Base-by-base conservation (phyloP, 2,113 vertebrate species). In the Axis porcinus region DNA sequence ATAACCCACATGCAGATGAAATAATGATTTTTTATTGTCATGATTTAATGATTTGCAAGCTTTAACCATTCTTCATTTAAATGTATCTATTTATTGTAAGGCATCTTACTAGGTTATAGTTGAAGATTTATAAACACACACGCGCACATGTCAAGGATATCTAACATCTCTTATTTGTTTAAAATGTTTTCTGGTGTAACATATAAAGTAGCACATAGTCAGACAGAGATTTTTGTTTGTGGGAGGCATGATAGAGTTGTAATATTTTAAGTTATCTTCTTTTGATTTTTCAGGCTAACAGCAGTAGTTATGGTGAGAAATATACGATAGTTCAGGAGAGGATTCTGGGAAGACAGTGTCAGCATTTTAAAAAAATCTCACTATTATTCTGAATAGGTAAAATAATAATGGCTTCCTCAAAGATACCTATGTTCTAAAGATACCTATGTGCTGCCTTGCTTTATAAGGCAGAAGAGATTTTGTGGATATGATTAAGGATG, bases 41-140 rank as follows among this genome's bases (percentile, higher is more conserved):
- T 89, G 81, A 84, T 64, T 95, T 95, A 87, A 82, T 88, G 93
- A 97, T 97, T 97, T 97, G 57, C 91, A 93, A 78, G 78, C 79
- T 96, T 83, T 36, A 89, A 67, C 17, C n/a, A 74, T 70, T 98
- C 90, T 95, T 79, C 1, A 74, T 79, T 33, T 89, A 54, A 89
- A 36, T 30, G 0, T 81, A 50, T 30, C 60, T 86, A n/a, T 67
- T 86, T 58, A 78, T 58, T 40, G 21, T 81, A 40, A 95, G 57
- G 43, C 0, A 47, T 21, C 13, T 90, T 78, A 13, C 45, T 11
- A 57, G 12, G 14, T 58, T 21, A 36, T 23, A 74, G 15, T 88
- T 4, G 30, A 97, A 11, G 33, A 62, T 89, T 86, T 87, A 17
- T 81, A 87, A 92, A 91, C 2, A 89, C 6, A 52, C 7, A 27